These are phyloP conservation scores for Temnothorax ravouxi DNA, from an alignment of 2,888 invertebrate species.

Conservation along the genomic window DNA sequence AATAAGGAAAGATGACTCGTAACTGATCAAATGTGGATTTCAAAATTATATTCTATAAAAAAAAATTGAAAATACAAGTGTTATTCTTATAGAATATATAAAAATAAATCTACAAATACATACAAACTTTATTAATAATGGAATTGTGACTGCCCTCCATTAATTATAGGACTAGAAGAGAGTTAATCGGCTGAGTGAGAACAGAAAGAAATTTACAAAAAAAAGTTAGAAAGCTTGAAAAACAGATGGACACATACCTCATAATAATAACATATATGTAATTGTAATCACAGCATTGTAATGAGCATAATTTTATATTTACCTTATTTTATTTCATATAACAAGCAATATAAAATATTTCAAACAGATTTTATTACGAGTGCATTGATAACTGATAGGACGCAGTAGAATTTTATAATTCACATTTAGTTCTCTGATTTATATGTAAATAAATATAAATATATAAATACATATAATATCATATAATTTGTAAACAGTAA, in stretches of 20 bases:
- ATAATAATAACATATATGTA: slow-evolving; percentile 27
- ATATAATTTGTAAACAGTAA: slow-evolving; percentile 8
- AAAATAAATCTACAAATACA: slow-evolving; percentile 52
- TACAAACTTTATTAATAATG: slow-evolving; percentile 54
- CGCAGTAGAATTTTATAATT: slow-evolving; percentile 13
- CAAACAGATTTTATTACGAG: slow-evolving; percentile 31
- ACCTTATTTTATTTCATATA: slow-evolving; percentile 38
- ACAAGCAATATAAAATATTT: slow-evolving; percentile 34
- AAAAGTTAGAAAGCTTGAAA: slow-evolving; percentile 49
- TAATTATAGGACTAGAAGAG: slow-evolving; percentile 55
- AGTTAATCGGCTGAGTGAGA: slow-evolving; percentile 46
- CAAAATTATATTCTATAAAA: slow-evolving; percentile 53
- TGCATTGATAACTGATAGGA: slow-evolving; percentile 15
- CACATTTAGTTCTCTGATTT: neutral
- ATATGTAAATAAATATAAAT: neutral
- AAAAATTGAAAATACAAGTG: slow-evolving; percentile 46
- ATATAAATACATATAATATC: neutral
- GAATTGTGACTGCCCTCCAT: slow-evolving; percentile 49
- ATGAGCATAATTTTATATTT: slow-evolving; percentile 52
- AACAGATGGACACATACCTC: slow-evolving; percentile 43
- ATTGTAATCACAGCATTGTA: slow-evolving; percentile 22
- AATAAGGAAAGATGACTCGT: slow-evolving; percentile 72
- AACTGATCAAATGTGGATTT: slow-evolving; percentile 45
- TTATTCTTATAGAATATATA: slow-evolving; percentile 42
- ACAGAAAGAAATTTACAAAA: slow-evolving; percentile 49